Conservation (phyloP, 2,113 vertebrate genomes). For the Perognathus longimembris region DNA sequence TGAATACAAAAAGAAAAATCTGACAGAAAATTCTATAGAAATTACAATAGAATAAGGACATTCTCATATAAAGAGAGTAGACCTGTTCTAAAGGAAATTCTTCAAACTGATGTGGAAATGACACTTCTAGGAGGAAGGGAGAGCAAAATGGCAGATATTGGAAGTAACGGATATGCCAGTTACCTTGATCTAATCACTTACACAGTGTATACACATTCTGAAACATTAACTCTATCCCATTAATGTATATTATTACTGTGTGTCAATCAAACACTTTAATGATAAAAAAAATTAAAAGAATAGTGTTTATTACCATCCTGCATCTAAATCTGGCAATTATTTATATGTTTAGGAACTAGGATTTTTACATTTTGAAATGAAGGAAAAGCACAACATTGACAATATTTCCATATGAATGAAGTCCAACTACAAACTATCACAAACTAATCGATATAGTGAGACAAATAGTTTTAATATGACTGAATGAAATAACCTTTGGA, state of each 20-base stretch:
- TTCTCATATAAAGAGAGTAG: neutral
- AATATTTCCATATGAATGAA: slow-evolving; percentile 33
- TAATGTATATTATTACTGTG: neutral
- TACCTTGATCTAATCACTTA: neutral
- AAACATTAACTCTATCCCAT: neutral
- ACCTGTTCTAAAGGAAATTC: neutral
- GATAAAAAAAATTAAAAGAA: neutral
- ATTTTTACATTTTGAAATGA: slow-evolving; percentile 7
- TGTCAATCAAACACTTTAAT: neutral
- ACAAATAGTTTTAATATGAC: slow-evolving; percentile 41
- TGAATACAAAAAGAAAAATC: no score
- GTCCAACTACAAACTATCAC: slow-evolving; percentile 7
- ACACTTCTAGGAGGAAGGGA: neutral
- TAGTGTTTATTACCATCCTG: neutral
- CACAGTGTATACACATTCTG: no score
- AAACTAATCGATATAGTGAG: neutral
- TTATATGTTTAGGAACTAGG: neutral
- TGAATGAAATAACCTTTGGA: slow-evolving; percentile 17
- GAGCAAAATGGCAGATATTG: neutral
- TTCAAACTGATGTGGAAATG: neutral
- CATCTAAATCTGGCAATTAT: slow-evolving; percentile 25
- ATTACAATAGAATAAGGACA: neutral
- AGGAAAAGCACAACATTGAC: neutral
- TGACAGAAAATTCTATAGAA: neutral
- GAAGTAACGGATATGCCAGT: neutral